A percentile compares a stretch with the other conserved stretches of the same genome.
phyloP scores from a whole-genome alignment of 92 coral and sea anemone genomes.

The Parazoanthus swiftii region DNA sequence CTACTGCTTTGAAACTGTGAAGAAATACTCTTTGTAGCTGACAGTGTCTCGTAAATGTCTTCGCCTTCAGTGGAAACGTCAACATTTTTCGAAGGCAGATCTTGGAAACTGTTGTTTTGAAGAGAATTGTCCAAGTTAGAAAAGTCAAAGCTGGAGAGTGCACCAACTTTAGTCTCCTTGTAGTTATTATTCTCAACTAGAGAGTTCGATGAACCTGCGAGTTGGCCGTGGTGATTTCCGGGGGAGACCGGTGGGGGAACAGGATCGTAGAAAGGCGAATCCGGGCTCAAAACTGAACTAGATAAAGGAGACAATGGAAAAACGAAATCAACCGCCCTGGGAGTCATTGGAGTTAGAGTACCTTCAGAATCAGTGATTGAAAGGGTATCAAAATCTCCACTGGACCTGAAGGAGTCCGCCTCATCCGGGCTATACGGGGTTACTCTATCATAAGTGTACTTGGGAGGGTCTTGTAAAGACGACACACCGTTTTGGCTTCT shows the following conservation, averaged over 20 bases:
- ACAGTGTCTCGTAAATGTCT: constrained; percentile 1
- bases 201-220: neutral
- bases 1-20: neutral
- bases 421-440: constrained; percentile 10
- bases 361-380: constrained; percentile 34
- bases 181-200: neutral
- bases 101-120: constrained; percentile 2
- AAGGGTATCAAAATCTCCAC: constrained; percentile 28
- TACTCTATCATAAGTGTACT: constrained; percentile 13
- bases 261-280: constrained; percentile 35
- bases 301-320: constrained; percentile 13
- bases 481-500: constrained; percentile 1
- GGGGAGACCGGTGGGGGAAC: constrained; percentile 18
- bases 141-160: neutral
- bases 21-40: neutral
- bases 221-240: neutral
- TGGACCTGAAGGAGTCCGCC: constrained; percentile 39
- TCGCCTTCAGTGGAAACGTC: neutral
- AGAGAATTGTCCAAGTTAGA: neutral
- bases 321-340: constrained; percentile 9
- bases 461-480: neutral
- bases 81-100: neutral
- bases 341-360: constrained; percentile 40
- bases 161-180: neutral
- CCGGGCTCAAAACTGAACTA: neutral